These are phyloP conservation scores for Salvelinus sp. DNA, from an alignment of 2,113 vertebrate genomes.

Conservation along the genomic window DNA sequence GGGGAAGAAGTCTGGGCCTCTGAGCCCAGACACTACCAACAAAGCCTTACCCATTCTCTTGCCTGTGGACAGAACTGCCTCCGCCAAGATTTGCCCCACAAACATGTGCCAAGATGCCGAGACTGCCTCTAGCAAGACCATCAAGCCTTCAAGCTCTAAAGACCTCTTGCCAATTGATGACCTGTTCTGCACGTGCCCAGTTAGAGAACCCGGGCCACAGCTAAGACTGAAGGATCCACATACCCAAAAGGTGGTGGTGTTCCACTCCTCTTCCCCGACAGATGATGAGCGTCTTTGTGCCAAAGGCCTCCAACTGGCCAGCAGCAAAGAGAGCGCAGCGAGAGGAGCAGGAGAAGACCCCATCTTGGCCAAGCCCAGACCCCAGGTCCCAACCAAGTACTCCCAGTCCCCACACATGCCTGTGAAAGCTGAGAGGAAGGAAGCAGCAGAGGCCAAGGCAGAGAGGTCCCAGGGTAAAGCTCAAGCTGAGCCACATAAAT, in stretches of 20 bases:
- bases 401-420: constrained; percentile 53
- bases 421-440: constrained; percentile 78
- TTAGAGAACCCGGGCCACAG: constrained; percentile 69
- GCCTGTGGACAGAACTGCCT: constrained; percentile 72
- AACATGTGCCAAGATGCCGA: constrained; percentile 76
- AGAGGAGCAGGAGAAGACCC: constrained; percentile 58
- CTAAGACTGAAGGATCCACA: constrained; percentile 74
- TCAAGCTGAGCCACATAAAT: constrained; percentile 73
- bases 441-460: constrained; percentile 71
- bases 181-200: constrained; percentile 79
- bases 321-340: constrained; percentile 73
- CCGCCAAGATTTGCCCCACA: constrained; percentile 69
- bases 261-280: constrained; percentile 75
- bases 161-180: constrained; percentile 75
- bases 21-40: constrained; percentile 67
- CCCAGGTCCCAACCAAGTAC: constrained; percentile 63
- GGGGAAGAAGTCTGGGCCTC: constrained; percentile 57
- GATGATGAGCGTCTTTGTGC: constrained; percentile 78
- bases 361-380: constrained; percentile 68
- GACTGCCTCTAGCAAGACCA: constrained; percentile 79
- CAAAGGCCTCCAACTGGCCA: constrained; percentile 81
- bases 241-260: constrained; percentile 76
- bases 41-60: constrained; percentile 78
- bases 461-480: constrained; percentile 71
- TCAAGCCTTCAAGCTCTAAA: constrained; percentile 80